phyloP scores from a whole-genome alignment of 2,888 invertebrate genomes.

The Frankliniella fusca region DNA sequence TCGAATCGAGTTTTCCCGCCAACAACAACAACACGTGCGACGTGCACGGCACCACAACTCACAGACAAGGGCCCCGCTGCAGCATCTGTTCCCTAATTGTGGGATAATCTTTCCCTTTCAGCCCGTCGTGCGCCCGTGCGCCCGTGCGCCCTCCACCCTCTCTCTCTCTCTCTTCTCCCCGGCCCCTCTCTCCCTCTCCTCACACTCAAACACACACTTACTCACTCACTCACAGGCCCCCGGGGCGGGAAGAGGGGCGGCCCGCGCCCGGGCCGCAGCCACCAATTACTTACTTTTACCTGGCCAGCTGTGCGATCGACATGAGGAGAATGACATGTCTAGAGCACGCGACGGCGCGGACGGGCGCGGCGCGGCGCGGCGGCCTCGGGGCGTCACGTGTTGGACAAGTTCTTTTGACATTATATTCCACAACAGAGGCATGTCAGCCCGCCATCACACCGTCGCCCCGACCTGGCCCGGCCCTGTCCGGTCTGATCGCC shows the following conservation, averaged over 20 bases:
- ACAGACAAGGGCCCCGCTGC: neutral
- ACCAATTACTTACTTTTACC: slow-evolving; percentile 12
- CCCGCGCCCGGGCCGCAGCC: neutral
- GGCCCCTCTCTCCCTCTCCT: neutral
- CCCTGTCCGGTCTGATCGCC: neutral
- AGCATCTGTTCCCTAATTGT: slow-evolving; percentile 20
- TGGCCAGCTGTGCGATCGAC: slow-evolving; percentile 17
- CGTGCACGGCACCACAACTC: neutral
- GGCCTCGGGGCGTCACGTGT: neutral
- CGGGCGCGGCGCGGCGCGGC: neutral
- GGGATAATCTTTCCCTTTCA: slow-evolving; percentile 7
- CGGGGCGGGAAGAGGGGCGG: neutral
- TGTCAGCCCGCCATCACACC: neutral
- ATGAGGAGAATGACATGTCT: neutral
- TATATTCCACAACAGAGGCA: neutral
- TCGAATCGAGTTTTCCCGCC: neutral
- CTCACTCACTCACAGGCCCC: neutral
- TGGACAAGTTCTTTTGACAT: too few relatives aligned
- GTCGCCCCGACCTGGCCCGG: neutral
- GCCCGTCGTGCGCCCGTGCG: neutral
- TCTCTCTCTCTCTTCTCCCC: neutral
- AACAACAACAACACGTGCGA: neutral
- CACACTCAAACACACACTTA: neutral
- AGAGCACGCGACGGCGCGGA: neutral
- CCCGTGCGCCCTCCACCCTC: neutral